A percentile compares a stretch with the other conserved stretches of the same genome.
These are phyloP conservation scores for Hippopotamyrus pictus DNA, from an alignment of 2,797 vertebrate species.

Conservation along the genomic window DNA sequence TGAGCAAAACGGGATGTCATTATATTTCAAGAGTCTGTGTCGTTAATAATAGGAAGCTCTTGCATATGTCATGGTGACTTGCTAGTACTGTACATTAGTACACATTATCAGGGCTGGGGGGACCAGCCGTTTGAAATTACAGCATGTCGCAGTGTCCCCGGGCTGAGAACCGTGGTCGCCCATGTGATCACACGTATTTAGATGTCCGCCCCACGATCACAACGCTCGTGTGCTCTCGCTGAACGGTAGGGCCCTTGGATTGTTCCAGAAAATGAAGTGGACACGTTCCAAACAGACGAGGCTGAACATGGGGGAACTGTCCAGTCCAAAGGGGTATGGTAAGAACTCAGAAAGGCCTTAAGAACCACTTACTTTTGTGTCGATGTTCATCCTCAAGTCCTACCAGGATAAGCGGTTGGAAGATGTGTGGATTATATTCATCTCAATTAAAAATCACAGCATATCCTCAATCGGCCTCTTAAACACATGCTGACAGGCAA, in stretches of 20 bases:
- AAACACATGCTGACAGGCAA: background rate
- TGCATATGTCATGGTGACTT: background rate
- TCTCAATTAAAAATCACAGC: background rate
- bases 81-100: background rate
- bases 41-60: background rate
- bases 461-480: background rate
- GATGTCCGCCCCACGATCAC: background rate
- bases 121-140: background rate
- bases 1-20: background rate
- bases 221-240: background rate
- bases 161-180: background rate
- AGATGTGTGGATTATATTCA: background rate
- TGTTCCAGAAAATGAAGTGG: background rate
- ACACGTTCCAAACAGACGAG: background rate
- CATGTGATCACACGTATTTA: background rate
- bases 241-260: background rate
- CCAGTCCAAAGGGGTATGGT: background rate
- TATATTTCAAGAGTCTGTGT: background rate
- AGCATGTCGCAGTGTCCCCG: background rate
- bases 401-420: background rate
- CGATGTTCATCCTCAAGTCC: background rate
- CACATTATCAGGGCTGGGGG: background rate
- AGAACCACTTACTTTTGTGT: background rate
- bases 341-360: background rate
- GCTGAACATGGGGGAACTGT: background rate